phyloP scores from a whole-genome alignment of 2,113 vertebrate genomes.

The Oncorhynchus mykiss region DNA sequence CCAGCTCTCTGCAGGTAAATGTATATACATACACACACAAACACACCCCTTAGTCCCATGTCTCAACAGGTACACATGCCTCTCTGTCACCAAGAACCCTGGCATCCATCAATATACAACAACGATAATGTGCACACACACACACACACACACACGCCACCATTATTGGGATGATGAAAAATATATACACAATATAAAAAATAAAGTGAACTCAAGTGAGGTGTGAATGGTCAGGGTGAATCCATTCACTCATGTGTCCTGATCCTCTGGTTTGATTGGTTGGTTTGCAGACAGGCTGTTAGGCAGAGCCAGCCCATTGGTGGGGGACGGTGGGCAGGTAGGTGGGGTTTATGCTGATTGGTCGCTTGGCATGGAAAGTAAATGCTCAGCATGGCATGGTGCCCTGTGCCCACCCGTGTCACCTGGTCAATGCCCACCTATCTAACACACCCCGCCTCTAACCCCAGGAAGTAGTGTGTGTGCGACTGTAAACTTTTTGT shows the following conservation, averaged over 20 bases:
- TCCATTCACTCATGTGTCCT: conserved; percentile 41
- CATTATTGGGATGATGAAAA: neutral
- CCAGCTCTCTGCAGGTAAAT: conserved; percentile 68
- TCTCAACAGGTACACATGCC: neutral
- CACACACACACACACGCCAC: neutral
- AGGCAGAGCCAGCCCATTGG: conserved; percentile 72
- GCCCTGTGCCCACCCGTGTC: conserved; percentile 42
- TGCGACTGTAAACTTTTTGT: neutral
- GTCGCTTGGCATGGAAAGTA: conserved; percentile 66
- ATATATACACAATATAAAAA: too few species aligned
- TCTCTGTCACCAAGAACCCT: neutral
- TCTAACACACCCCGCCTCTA: conserved; percentile 24
- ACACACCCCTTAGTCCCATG: neutral
- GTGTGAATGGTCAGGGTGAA: neutral
- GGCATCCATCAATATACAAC: neutral
- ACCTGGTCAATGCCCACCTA: conserved; percentile 14
- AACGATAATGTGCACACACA: too few species aligned
- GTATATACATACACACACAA: conserved; percentile 36
- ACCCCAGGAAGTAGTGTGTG: conserved; percentile 3
- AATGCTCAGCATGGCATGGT: conserved; percentile 72
- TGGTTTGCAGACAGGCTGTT: conserved; percentile 77
- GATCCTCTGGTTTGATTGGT: conserved; percentile 73
- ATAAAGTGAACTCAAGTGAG: neutral
- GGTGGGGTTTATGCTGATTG: conserved; percentile 62
- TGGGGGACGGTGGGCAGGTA: conserved; percentile 77